Conservation (phyloP, 2,113 vertebrate species). For the Megaceryle torquata region DNA sequence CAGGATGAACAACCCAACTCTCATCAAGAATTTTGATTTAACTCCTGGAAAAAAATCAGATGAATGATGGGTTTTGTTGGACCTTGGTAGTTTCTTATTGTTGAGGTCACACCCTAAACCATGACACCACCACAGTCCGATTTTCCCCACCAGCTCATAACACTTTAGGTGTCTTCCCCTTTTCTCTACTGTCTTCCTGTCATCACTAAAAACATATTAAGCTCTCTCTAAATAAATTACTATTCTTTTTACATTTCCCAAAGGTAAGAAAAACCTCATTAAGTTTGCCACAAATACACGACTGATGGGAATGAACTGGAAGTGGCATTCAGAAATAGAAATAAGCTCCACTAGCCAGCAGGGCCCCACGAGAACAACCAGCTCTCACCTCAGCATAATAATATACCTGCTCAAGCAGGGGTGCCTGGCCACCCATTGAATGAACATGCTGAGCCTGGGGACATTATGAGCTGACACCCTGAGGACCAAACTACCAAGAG, state of each 20-base stretch:
- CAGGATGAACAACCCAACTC: background rate
- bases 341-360: background rate
- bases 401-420: background rate
- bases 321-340: conserved; percentile 13
- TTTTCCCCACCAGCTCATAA: background rate
- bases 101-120: too few species aligned
- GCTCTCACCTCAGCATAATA: background rate
- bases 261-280: background rate
- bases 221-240: background rate
- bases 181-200: background rate
- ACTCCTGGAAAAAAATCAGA: too few species aligned
- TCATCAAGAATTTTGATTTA: background rate
- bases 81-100: background rate
- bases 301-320: background rate
- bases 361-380: background rate
- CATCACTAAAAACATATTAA: background rate
- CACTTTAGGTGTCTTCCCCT: background rate
- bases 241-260: background rate
- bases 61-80: background rate
- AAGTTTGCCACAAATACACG: background rate
- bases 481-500: background rate
- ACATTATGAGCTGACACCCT: background rate
- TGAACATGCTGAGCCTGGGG: background rate
- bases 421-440: background rate
- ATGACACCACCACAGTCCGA: fast-evolving